These are phyloP conservation scores for Hozukius guyotensis DNA, from an alignment of 2,797 vertebrate genomes.

Conservation along the genomic window DNA sequence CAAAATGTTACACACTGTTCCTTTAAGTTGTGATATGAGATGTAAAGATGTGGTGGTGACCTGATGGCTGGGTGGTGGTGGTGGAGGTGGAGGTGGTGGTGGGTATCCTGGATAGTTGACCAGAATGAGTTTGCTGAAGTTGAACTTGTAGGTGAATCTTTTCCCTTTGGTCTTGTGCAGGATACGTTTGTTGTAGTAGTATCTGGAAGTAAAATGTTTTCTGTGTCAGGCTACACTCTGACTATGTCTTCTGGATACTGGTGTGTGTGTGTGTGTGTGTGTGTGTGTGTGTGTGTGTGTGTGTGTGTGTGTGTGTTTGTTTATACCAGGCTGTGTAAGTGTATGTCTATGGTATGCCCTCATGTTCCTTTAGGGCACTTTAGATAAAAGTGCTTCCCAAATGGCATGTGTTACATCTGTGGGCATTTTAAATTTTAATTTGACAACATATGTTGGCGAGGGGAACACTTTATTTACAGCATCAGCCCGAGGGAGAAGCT, in stretches of 20 bases:
- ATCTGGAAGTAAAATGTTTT: slow-evolving; percentile 69
- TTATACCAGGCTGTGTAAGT: neutral
- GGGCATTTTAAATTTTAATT: slow-evolving; percentile 42
- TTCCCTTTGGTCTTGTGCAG: slow-evolving; percentile 88
- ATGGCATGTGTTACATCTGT: slow-evolving; percentile 23
- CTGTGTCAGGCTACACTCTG: slow-evolving; percentile 4
- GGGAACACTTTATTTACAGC: slow-evolving; percentile 28
- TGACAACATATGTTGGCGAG: slow-evolving; percentile 22
- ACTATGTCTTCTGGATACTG: neutral
- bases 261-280: neutral
- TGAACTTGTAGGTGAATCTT: slow-evolving; percentile 87
- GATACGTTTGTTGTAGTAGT: slow-evolving; percentile 88
- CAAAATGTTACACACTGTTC: too few species aligned
- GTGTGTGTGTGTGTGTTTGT: neutral
- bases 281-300: neutral
- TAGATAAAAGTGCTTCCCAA: neutral
- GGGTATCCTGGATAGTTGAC: slow-evolving; percentile 78
- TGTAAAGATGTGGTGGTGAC: slow-evolving; percentile 40
- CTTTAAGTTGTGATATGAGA: neutral
- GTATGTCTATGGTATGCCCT: neutral
- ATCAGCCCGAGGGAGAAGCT: slow-evolving; percentile 26
- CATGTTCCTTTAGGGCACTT: slow-evolving; percentile 2
- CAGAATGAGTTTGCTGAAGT: slow-evolving; percentile 86
- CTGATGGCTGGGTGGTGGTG: slow-evolving; percentile 61
- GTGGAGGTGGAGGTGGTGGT: neutral